Evolutionary conservation across 2,797 vertebrate species (phyloP).

Genomic region (Hozukius guyotensis): DNA sequence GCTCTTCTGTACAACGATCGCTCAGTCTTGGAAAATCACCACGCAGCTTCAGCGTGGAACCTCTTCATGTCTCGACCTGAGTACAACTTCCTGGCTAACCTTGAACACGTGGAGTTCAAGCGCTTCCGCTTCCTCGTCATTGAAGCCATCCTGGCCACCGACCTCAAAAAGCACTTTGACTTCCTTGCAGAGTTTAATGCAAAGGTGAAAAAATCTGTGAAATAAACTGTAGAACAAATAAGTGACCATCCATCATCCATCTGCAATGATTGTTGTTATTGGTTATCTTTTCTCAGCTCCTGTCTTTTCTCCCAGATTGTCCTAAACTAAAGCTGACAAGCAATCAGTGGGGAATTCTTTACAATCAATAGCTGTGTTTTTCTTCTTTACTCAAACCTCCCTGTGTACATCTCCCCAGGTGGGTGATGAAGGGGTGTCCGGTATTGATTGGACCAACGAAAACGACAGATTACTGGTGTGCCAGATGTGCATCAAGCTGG

Average conservation of each 20-base stretch:
- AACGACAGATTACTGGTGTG: slow-evolving; percentile 96
- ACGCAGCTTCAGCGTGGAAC: slow-evolving; percentile 96
- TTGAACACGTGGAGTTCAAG: slow-evolving; percentile 97
- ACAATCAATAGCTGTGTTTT: background rate
- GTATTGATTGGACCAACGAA: slow-evolving; percentile 97
- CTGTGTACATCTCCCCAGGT: slow-evolving; percentile 79
- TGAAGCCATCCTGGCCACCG: slow-evolving; percentile 97
- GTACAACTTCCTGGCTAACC: slow-evolving; percentile 94
- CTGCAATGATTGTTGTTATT: background rate
- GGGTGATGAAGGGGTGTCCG: slow-evolving; percentile 90
- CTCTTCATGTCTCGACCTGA: slow-evolving; percentile 97
- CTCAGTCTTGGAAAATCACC: slow-evolving; percentile 97
- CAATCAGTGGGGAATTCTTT: background rate
- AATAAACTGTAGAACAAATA: background rate
- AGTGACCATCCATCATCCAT: background rate
- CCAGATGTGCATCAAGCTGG: slow-evolving; percentile 98
- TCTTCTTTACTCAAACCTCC: background rate
- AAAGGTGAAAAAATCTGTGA: slow-evolving; percentile 84
- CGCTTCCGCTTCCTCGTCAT: slow-evolving; percentile 99
- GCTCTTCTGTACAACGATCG: slow-evolving; percentile 98
- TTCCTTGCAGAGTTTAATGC: slow-evolving; percentile 97
- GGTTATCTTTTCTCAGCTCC: background rate
- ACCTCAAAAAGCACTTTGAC: slow-evolving; percentile 99
- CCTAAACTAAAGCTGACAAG: background rate
- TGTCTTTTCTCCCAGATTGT: background rate